Conservation (phyloP, 2,113 vertebrate species). For the Podocnemis expansa region DNA sequence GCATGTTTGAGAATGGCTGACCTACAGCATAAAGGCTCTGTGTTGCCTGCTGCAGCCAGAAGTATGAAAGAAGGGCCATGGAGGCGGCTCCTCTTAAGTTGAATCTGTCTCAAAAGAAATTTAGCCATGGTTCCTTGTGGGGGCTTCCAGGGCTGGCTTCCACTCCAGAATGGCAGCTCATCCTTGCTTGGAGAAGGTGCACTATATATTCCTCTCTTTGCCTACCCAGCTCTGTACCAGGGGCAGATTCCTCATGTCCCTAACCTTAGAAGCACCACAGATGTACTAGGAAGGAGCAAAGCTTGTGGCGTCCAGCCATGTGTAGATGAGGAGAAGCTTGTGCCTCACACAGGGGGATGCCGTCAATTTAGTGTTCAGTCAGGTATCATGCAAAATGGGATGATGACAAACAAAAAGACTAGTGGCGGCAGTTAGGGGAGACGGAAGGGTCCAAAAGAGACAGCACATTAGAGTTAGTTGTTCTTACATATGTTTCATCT, state of each 20-base stretch:
- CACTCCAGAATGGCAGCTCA: neutral
- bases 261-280: neutral
- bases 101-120: neutral
- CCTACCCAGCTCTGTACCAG: neutral
- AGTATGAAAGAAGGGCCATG: neutral
- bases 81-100: neutral
- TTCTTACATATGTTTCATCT: neutral
- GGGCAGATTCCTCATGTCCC: neutral
- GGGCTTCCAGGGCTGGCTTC: neutral
- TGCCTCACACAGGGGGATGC: neutral
- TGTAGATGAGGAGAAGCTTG: neutral
- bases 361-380: neutral
- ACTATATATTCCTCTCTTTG: neutral
- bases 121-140: neutral
- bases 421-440: neutral
- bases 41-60: neutral
- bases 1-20: too few relatives aligned
- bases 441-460: rapidly evolving
- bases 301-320: neutral
- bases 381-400: neutral
- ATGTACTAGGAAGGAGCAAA: neutral
- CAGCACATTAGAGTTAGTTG: neutral
- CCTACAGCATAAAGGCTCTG: neutral
- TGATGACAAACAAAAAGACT: neutral
- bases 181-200: neutral